Evolutionary conservation across 2,888 invertebrate species (phyloP), one percentile per base, ranked within the genome.

Genomic region (Trileptium ribeirensis): DNA sequence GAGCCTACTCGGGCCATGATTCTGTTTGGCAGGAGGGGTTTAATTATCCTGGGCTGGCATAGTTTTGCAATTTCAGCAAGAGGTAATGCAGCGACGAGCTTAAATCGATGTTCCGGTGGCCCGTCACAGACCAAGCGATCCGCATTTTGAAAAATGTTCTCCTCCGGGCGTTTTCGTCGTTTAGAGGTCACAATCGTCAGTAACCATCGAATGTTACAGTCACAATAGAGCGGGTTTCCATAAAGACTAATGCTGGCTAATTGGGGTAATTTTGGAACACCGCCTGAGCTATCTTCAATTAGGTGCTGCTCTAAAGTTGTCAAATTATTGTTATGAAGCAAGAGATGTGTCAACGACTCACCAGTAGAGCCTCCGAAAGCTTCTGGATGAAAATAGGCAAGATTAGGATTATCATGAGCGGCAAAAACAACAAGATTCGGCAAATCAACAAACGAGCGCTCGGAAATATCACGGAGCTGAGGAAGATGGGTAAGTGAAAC

Each of bases 161-260:
- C n/a, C 82, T 84, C 81, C 83, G 87, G 70, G 31, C 80, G 70
- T 15, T 80, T 79, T 1, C 33, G 34, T 29, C 78, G 80, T 19
- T 24, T 34, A 31, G 84, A 31, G 39, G 40, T 38, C 79, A 77
- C 81, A 38, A 67, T 77, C 51, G 51, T 15, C n/a, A 82, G 77
- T 38, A 88, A 83, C 87, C 87, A 88, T 19, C 85, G 83, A 1
- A 87, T 85, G 85, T 90, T 90, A 84, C 90, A 90, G 85, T 90
- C 90, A 85, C 90, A 90, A 39, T 86, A 86, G 0, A 90, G 84
- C 2, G 89, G 90, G 84, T 90, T 90, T 78, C 89, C 88, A 81
- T 89, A 87, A 24, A 90, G 84, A 75, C 87, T 87, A 36, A 90
- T 85, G 81, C 87, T 85, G 67, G 85, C 84, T 40, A 88, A 85